A percentile compares a stretch with the other conserved stretches of the same genome.
phyloP scores from a whole-genome alignment of 2,888 invertebrate genomes.

The Chrysopilus asiliformis region DNA sequence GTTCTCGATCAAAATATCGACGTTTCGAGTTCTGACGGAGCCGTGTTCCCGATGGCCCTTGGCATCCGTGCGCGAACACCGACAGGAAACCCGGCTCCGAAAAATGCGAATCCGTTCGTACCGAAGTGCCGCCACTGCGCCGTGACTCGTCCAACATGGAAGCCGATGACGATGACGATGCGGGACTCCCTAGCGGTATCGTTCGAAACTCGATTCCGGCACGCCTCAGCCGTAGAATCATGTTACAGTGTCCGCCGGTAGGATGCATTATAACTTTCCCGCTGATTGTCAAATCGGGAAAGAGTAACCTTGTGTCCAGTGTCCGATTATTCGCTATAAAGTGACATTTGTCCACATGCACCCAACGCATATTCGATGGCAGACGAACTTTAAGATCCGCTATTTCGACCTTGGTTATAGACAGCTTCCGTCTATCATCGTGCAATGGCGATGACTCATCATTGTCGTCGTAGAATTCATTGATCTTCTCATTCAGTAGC shows the following conservation, averaged over 20 bases:
- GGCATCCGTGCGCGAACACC: constrained; percentile 73
- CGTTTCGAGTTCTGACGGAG: constrained; percentile 31
- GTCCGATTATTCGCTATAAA: constrained; percentile 62
- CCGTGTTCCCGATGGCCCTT: constrained; percentile 34
- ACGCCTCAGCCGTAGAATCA: constrained; percentile 61
- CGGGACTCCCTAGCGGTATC: constrained; percentile 40
- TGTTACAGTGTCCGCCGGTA: constrained; percentile 49
- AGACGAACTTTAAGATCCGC: constrained; percentile 42
- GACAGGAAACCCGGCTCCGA: constrained; percentile 74
- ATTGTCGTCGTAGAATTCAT: background rate
- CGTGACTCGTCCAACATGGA: background rate
- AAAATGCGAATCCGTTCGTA: constrained; percentile 67
- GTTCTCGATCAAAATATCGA: constrained; percentile 20
- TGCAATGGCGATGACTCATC: background rate
- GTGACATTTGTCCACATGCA: constrained; percentile 59
- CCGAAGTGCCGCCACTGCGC: constrained; percentile 24
- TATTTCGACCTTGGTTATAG: constrained; percentile 25
- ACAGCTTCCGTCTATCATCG: constrained; percentile 4
- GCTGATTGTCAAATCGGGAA: constrained; percentile 67
- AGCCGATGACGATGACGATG: too few species aligned
- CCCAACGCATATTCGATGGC: constrained; percentile 53
- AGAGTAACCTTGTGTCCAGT: constrained; percentile 59
- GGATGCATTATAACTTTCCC: constrained; percentile 53
- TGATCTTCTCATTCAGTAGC: constrained; percentile 1
- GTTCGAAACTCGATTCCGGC: constrained; percentile 70